Conservation (phyloP, 2,113 vertebrate species). For the Seriola dumerili region DNA sequence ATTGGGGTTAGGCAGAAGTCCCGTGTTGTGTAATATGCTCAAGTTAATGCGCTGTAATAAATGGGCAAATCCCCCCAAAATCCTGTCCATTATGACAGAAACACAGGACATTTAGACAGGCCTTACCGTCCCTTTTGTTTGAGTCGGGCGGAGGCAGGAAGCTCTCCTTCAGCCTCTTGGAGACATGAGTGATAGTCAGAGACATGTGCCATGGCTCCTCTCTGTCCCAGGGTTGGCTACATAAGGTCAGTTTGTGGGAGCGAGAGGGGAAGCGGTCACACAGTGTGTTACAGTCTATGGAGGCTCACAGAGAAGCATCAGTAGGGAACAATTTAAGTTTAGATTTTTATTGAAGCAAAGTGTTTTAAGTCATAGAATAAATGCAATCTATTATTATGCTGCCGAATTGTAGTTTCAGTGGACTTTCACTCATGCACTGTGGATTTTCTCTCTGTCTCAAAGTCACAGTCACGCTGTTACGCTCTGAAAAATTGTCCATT, state of each 20-base stretch:
- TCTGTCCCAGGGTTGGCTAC: background rate
- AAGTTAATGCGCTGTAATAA: slow-evolving; percentile 79
- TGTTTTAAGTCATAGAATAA: background rate
- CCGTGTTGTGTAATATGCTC: slow-evolving; percentile 71
- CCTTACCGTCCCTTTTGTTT: slow-evolving; percentile 57
- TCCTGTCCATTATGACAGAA: slow-evolving; percentile 74
- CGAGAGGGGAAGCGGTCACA: slow-evolving; percentile 30
- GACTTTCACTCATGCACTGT: background rate
- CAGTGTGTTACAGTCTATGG: background rate
- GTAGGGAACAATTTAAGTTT: background rate
- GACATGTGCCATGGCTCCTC: slow-evolving; percentile 49
- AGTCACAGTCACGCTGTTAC: background rate
- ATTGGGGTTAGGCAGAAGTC: slow-evolving; percentile 66
- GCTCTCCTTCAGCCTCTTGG: slow-evolving; percentile 57
- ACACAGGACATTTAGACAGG: slow-evolving; percentile 67
- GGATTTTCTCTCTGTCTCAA: background rate
- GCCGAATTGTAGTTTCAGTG: background rate
- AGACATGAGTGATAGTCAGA: slow-evolving; percentile 60
- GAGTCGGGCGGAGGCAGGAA: slow-evolving; percentile 41
- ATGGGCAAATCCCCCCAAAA: slow-evolving; percentile 72
- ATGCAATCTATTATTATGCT: background rate
- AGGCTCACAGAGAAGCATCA: slow-evolving; percentile 33
- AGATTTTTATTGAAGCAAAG: background rate
- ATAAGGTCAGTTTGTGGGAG: slow-evolving; percentile 42
- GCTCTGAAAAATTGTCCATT: slow-evolving; percentile 7